A percentile compares a stretch with the other conserved stretches of the same genome.
These are phyloP conservation scores for Phymatocera aterrima DNA, from an alignment of 2,888 invertebrate genomes.

Conservation along the genomic window DNA sequence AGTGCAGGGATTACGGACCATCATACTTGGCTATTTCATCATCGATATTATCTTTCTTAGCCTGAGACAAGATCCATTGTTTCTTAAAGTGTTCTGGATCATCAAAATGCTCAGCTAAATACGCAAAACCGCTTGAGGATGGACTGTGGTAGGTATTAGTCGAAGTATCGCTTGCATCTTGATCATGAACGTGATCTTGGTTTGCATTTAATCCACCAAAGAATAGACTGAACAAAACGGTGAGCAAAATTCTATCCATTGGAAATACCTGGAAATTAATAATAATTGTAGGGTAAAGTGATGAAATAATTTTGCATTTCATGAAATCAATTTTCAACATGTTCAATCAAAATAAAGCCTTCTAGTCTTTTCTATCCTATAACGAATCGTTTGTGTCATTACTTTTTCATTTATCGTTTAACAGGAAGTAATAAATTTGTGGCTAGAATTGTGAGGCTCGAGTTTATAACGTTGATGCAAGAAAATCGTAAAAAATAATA, in stretches of 20 bases:
- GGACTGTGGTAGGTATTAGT: constrained; percentile 83
- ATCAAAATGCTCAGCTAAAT: constrained; percentile 93
- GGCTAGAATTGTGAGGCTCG: not conserved
- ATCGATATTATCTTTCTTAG: constrained; percentile 92
- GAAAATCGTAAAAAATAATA: not conserved
- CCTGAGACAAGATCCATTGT: constrained; percentile 91
- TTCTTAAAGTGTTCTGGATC: constrained; percentile 83
- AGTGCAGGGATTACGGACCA: constrained; percentile 75
- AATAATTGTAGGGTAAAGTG: too few species aligned
- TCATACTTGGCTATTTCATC: constrained; percentile 97
- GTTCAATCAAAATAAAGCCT: too few species aligned
- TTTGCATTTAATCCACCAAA: constrained; percentile 53
- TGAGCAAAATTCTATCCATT: constrained; percentile 62
- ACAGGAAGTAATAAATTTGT: not conserved
- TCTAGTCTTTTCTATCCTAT: too few species aligned
- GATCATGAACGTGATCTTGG: constrained; percentile 57
- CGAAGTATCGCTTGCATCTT: constrained; percentile 51
- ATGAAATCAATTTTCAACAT: too few species aligned
- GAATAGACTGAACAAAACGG: constrained; percentile 55
- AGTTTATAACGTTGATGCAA: too few species aligned
- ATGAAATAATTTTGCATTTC: too few species aligned
- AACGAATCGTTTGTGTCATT: too few species aligned
- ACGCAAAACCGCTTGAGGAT: constrained; percentile 78
- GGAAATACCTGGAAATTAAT: constrained; percentile 57
- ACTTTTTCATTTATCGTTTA: too few species aligned